phyloP scores from a whole-genome alignment of 2,113 vertebrate species.

The Apaloderma vittatum region DNA sequence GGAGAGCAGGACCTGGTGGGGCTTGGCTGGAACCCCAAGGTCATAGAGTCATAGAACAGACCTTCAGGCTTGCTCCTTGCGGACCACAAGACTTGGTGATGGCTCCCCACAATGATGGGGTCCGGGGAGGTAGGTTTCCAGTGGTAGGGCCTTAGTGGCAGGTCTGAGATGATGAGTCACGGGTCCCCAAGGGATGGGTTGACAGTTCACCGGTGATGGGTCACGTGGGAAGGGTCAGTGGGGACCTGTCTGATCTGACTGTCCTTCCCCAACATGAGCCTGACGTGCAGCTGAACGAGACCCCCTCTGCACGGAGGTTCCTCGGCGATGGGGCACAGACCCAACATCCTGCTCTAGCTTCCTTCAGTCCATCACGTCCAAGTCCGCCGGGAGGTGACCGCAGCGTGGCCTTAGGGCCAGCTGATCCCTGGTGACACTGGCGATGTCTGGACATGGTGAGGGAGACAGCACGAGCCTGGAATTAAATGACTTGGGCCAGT shows the following conservation, averaged over 20 bases:
- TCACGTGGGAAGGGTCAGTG: not conserved
- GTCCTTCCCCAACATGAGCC: fast-evolving
- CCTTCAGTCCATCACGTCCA: fast-evolving
- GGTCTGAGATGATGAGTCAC: too few relatives aligned
- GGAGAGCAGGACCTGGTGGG: not conserved
- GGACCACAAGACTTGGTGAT: not conserved
- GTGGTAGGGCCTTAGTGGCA: not conserved
- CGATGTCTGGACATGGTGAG: fast-evolving
- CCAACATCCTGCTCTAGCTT: not conserved
- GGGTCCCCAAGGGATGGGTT: not conserved
- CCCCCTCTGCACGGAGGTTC: too few relatives aligned
- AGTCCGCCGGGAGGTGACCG: not conserved
- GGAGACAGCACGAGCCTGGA: not conserved
- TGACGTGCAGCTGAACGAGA: not conserved
- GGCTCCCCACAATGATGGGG: not conserved
- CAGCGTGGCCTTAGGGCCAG: not conserved
- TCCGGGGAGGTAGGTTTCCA: too few relatives aligned
- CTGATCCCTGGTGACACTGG: not conserved
- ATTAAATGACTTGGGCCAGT: fast-evolving
- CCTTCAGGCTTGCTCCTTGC: not conserved
- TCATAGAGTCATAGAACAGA: too few relatives aligned
- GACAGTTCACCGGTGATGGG: not conserved
- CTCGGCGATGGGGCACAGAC: not conserved
- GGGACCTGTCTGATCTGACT: not conserved
- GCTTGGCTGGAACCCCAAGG: not conserved